Percentiles rank a stretch among this genome's conserved stretches.
Evolutionary conservation across 2,113 vertebrate genomes (phyloP).

Genomic region (Hemiscyllium ocellatum): DNA sequence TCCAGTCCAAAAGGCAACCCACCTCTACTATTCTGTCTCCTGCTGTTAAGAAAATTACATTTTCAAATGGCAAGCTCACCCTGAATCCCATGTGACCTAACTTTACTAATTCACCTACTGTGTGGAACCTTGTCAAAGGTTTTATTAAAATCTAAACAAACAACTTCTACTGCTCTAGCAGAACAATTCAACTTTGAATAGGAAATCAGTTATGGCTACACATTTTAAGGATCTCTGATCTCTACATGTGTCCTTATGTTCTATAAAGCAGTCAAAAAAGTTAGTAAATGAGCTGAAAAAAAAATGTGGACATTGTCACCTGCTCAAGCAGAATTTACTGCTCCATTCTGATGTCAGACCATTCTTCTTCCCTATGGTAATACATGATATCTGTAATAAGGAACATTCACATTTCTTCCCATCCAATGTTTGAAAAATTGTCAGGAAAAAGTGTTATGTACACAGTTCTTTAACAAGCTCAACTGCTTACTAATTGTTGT

Average conservation of each 20-base stretch:
- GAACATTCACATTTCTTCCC: neutral
- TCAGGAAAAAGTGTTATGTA: neutral
- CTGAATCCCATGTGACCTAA: too few species aligned
- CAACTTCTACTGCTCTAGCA: neutral
- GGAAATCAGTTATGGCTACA: neutral
- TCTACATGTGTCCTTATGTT: neutral
- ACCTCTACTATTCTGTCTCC: too few species aligned
- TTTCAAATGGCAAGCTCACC: too few species aligned
- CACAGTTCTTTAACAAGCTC: neutral
- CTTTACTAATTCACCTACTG: too few species aligned
- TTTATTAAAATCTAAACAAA: too few species aligned
- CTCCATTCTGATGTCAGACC: neutral
- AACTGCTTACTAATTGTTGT: neutral
- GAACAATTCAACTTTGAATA: neutral
- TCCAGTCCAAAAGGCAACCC: too few species aligned
- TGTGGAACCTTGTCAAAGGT: too few species aligned
- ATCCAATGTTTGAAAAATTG: neutral
- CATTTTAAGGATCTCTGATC: neutral
- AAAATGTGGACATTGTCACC: neutral
- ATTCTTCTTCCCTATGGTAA: neutral
- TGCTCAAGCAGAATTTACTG: neutral
- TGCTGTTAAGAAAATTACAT: too few species aligned
- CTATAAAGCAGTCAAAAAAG: neutral
- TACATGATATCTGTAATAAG: neutral
- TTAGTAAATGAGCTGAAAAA: neutral